phyloP scores from a whole-genome alignment of 2,113 vertebrate genomes.

The Cryptomyrus ogoouensis region DNA sequence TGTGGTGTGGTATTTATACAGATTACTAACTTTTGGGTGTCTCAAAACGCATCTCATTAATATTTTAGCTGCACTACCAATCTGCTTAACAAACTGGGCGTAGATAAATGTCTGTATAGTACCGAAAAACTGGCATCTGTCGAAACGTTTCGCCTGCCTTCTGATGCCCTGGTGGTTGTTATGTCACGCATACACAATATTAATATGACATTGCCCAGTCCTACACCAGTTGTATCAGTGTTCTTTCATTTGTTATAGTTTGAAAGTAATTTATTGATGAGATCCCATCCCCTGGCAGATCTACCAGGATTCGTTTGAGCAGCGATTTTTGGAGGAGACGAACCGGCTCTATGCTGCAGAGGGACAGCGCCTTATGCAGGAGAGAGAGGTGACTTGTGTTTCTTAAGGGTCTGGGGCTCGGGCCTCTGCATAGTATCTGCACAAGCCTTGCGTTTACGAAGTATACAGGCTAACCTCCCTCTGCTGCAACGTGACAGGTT shows the following conservation, averaged over 20 bases:
- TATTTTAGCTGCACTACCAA: too few species aligned
- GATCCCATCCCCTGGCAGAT: conserved; percentile 62
- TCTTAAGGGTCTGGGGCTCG: neutral
- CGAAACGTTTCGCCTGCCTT: too few species aligned
- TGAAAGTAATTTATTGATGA: neutral
- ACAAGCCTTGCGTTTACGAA: neutral
- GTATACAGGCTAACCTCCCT: neutral
- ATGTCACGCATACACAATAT: too few species aligned
- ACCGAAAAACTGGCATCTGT: too few species aligned
- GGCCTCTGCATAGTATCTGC: neutral
- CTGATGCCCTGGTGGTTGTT: too few species aligned
- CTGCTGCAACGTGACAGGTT: conserved; percentile 62
- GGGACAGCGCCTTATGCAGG: conserved; percentile 97
- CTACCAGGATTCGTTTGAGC: conserved; percentile 98
- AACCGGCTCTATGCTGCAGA: conserved; percentile 92
- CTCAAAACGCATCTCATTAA: too few species aligned
- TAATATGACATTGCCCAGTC: too few species aligned
- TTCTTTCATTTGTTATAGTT: neutral
- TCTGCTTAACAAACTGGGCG: too few species aligned
- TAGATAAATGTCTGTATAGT: too few species aligned
- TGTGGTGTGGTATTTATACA: too few species aligned
- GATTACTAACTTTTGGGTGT: too few species aligned
- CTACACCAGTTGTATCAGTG: neutral
- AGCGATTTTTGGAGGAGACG: conserved; percentile 94
- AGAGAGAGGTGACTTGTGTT: conserved; percentile 83